Base-by-base conservation (phyloP, 1,140 invertebrate genomes). In the Oncopodura yosiiana region DNA sequence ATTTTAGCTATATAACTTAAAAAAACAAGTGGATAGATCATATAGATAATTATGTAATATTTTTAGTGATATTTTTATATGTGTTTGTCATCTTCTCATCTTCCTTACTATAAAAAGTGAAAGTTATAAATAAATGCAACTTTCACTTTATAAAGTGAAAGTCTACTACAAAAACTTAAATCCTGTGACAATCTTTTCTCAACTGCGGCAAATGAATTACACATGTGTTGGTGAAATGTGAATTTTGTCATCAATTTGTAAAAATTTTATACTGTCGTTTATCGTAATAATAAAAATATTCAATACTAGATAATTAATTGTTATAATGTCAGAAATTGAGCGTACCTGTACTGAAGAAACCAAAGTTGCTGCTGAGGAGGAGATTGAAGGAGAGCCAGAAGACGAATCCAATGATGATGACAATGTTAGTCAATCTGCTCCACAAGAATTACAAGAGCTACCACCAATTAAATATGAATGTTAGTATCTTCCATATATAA, bases 391-490 rank as follows among this genome's bases (percentile, higher is more conserved):
- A 32, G 30, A 32, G 30, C 30, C 6, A 32, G 38, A 41, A 41
- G 6, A 8, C 8, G 38, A n/a, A 9, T 41, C 38, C n/a, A 8
- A 9, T 41, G 19, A 41, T 41, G 11, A 41, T 14, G 11, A 14
- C 9, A 6, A 41, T 5, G 32, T 34, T 18, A 6, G 11, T 6
- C 5, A 12, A 41, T 14, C 18, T 41, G 38, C 6, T 14, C 6
- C 19, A 6, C 36, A 37, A 23, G 34, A 45, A 11, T 27, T 39
- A 16, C 58, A 64, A 58, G 52, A 58, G 21, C 41, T 82, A 56
- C 74, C 78, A 2, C 71, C 72, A 14, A 62, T 72, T 46, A 81
- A 83, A 74, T 84, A 83, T 67, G 81, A 84, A 74, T 84, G 81
- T 83, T 74, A 78, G 78, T 75, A 65, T 34, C 12, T 58, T 21